A percentile compares a stretch with the other conserved stretches of the same genome.
Conservation (phyloP, 2,113 vertebrate species). For the Genyomyrus donnyi region DNA sequence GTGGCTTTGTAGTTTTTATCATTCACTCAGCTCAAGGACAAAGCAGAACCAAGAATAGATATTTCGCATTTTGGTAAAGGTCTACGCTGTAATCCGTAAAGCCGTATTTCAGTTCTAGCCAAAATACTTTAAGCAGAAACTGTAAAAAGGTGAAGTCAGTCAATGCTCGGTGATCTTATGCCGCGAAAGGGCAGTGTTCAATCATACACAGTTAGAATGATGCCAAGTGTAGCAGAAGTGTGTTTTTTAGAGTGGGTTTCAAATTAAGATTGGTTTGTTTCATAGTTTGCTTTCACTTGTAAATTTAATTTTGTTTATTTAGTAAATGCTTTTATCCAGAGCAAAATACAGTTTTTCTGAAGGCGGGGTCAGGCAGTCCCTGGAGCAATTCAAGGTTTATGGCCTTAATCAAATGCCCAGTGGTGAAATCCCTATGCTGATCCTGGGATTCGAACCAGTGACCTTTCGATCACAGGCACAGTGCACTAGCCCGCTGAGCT, state of each 20-base stretch:
- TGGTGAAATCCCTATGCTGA: neutral
- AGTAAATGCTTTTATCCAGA: neutral
- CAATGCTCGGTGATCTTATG: neutral
- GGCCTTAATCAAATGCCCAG: neutral
- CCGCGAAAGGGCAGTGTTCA: neutral
- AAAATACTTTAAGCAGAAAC: neutral
- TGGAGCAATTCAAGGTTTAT: neutral
- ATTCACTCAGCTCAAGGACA: conserved; percentile 33
- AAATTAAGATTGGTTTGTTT: neutral
- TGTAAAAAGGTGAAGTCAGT: neutral
- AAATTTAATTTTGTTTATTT: neutral
- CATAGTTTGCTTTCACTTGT: neutral
- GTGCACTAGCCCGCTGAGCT: neutral
- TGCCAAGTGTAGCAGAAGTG: neutral
- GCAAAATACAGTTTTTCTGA: neutral
- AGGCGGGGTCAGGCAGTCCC: neutral
- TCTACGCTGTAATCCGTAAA: neutral
- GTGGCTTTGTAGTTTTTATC: conserved; percentile 4
- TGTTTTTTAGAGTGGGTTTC: neutral
- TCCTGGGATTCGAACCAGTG: neutral
- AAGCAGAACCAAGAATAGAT: conserved; percentile 56
- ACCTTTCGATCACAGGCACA: neutral
- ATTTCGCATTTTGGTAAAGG: conserved; percentile 8
- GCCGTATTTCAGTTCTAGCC: neutral
- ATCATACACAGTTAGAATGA: neutral